phyloP scores from a whole-genome alignment of 2,888 invertebrate species.

The Meta bourneti region DNA sequence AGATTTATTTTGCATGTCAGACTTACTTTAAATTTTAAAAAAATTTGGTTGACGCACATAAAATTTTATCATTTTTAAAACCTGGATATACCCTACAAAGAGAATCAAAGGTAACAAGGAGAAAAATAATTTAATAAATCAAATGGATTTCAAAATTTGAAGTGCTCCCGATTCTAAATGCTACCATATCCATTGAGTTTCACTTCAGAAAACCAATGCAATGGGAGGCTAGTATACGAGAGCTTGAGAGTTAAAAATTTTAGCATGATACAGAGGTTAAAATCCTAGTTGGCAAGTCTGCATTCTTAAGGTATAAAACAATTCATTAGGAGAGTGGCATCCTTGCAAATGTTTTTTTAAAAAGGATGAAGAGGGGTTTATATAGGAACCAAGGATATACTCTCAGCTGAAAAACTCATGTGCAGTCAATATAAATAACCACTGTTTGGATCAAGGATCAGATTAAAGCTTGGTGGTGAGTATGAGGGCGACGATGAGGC shows the following conservation, averaged over 20 bases:
- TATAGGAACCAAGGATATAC: conserved; percentile 11
- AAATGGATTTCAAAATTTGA: not conserved
- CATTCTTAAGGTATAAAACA: not conserved
- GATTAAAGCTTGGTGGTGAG: conserved; percentile 88
- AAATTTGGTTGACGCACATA: no score
- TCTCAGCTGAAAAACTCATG: conserved; percentile 47
- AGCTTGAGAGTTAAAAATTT: not conserved
- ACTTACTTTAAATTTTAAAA: no score
- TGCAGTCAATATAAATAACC: conserved; percentile 68
- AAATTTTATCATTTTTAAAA: no score
- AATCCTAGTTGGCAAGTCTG: not conserved
- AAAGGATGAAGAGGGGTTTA: not conserved
- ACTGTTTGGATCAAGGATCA: conserved; percentile 61
- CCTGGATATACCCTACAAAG: no score
- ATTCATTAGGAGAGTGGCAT: conserved; percentile 22
- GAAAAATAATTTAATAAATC: not conserved
- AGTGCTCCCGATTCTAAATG: not conserved
- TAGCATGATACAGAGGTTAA: not conserved
- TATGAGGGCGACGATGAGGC: conserved; percentile 99
- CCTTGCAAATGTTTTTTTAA: conserved; percentile 31
- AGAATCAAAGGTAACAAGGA: not conserved
- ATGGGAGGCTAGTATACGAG: not conserved
- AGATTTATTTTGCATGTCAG: not conserved
- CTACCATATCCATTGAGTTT: not conserved
- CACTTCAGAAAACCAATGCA: not conserved